Conservation (phyloP, 1,140 invertebrate genomes). For the Contarinia nasturtii region DNA sequence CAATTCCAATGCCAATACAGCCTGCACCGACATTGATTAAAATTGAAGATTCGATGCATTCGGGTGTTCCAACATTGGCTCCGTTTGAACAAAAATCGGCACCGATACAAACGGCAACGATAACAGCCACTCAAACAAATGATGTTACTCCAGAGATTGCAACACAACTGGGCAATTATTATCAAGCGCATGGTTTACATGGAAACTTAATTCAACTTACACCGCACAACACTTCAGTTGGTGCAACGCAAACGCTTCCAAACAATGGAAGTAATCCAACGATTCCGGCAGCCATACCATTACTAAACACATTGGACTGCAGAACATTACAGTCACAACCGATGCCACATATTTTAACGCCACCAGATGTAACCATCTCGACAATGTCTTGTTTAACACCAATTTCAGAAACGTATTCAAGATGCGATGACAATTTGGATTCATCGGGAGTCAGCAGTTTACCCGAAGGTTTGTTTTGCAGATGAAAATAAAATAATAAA, state of each 20-base stretch:
- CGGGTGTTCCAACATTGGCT: not conserved
- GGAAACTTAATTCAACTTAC: conserved; percentile 3
- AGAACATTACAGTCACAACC: not conserved
- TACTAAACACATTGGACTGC: no score
- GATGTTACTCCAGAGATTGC: conserved; percentile 18
- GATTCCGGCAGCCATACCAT: no score
- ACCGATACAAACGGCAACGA: conserved; percentile 1
- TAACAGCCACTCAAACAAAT: conserved; percentile 4
- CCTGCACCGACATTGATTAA: conserved; percentile 35
- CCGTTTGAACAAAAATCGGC: conserved; percentile 2
- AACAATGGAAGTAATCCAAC: no score
- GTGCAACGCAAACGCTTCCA: not conserved
- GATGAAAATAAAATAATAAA: no score
- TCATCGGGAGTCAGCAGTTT: no score
- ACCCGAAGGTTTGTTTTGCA: no score
- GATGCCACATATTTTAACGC: not conserved
- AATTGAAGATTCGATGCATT: conserved; percentile 34
- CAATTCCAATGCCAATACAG: conserved; percentile 28
- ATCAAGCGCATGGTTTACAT: conserved; percentile 8
- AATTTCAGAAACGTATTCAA: no score
- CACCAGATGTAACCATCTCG: not conserved
- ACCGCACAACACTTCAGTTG: not conserved
- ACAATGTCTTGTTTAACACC: no score
- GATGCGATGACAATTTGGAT: no score
- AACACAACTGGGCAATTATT: conserved; percentile 21